A percentile compares a stretch with the other conserved stretches of the same genome.
Conservation (phyloP, 2,113 vertebrate genomes). For the Saguinus imperator region DNA sequence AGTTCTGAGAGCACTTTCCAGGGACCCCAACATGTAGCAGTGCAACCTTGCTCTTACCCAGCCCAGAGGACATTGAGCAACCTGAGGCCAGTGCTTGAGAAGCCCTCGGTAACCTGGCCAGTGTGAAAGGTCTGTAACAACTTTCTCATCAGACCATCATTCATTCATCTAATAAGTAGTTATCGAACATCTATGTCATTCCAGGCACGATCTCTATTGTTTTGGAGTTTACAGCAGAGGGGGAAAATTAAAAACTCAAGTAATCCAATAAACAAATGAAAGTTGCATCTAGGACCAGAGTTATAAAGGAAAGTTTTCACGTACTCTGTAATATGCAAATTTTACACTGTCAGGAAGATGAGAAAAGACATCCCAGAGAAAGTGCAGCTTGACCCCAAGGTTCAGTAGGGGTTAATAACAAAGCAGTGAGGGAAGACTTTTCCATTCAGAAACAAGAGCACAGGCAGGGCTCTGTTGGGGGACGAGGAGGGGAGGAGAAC, state of each 20-base stretch:
- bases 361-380: neutral
- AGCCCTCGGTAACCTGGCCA: neutral
- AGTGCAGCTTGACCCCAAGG: neutral
- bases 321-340: neutral
- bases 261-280: neutral
- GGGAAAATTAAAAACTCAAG: neutral
- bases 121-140: neutral
- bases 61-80: neutral
- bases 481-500: neutral
- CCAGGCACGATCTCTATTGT: neutral
- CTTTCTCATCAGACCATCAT: neutral
- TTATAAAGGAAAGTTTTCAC: neutral
- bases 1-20: neutral
- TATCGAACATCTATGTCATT: neutral
- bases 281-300: neutral
- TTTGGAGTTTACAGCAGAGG: neutral
- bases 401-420: neutral
- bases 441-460: neutral
- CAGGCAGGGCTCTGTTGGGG: neutral
- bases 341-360: neutral
- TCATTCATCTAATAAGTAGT: neutral
- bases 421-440: neutral
- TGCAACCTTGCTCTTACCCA: neutral
- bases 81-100: neutral
- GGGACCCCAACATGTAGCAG: neutral